Base-by-base conservation (phyloP, 2,113 vertebrate species). In the Ictidomys tridecemlineatus region DNA sequence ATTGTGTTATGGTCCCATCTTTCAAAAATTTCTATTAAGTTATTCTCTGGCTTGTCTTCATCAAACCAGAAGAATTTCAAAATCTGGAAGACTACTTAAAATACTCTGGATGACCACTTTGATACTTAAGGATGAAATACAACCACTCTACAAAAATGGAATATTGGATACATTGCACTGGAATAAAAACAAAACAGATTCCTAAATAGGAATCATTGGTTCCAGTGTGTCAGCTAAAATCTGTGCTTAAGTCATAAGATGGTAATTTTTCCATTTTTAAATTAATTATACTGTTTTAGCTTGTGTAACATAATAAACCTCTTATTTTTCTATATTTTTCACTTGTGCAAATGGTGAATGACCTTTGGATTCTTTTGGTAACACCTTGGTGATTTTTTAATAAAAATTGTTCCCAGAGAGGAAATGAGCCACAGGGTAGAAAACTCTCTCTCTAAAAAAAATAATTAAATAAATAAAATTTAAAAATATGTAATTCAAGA, bases 1-100 rank as follows among this genome's bases (percentile, higher is more conserved):
- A 98, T 98, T 97, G 89, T 94, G 42, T 96, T 97, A 93, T 73
- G 78, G 91, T 86, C 69, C 72, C 1, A 0, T 98, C 80, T 97
- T 97, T 97, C 89, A 98, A 51, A 93, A 94, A 98, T 92, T 97
- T 56, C 53, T 78, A 22, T 67, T 91, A 93, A 91, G 30, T 77
- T 94, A 84, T 89, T 91, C 12, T 95, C 63, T 96, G 88, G 87
- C 56, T 93, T 96, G 32, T 82, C 17, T 92, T 94, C 91, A 85
- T 96, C 70, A 98, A 97, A 96, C 8, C 85, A 95, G 95, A 98
- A 61, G 7, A 86, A 95, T 95, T 77, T 56, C 65, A 91, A 83
- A 83, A 63, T 72, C 89, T 97, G 94, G 82, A 96, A 98, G 94
- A 94, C 69, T 83, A 91, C 96, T 96, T 82, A 96, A 67, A 91